Base-by-base conservation (phyloP, 2,113 vertebrate species). In the Tyto alba region DNA sequence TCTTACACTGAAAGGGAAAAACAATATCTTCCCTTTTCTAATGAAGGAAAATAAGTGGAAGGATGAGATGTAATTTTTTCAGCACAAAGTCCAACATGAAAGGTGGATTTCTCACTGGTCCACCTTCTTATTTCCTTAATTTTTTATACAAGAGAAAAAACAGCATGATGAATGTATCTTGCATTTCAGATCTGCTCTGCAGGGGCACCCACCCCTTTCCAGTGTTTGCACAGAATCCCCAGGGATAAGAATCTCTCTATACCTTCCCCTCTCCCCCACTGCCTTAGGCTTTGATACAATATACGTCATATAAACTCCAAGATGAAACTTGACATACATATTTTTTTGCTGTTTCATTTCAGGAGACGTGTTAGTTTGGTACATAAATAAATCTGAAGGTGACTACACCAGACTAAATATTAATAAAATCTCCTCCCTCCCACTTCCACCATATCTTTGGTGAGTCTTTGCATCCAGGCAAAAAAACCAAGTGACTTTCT, bases 271-370 rank as follows among this genome's bases (percentile, higher is more conserved):
- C 50, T 79, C 12, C 30, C n/a, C 40, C 8, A 2, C 53, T 76
- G 47, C 27, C 38, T 45, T 41, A 43, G 64, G 18, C 27, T 74
- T 91, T 74, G 57, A 38, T 83, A 36, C 53, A 53, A 22, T 34
- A 23, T 18, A 5, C 4, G 1, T 20, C 10, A 21, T 14, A 13
- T 7, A 40, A 75, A 21, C 43, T 67, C 64, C 47, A 55, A 86
- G 67, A 59, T 91, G 82, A 52, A 85, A 15, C 11, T 55, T 40
- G 2, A 32, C 2, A 0, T 25, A 40, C 6, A 0, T 21, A 3
- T 16, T 59, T 59, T 57, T 83, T 68, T 90, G 17, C 38, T 77
- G 19, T 77, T 85, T 90, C 41, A 16, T 90, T 88, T 63, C 79
- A 86, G 55, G 48, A 91, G 27, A 38, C 0, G 0, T 5, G 13